Evolutionary conservation across 1,140 invertebrate species (phyloP).

Genomic region (Eupeodes corollae): DNA sequence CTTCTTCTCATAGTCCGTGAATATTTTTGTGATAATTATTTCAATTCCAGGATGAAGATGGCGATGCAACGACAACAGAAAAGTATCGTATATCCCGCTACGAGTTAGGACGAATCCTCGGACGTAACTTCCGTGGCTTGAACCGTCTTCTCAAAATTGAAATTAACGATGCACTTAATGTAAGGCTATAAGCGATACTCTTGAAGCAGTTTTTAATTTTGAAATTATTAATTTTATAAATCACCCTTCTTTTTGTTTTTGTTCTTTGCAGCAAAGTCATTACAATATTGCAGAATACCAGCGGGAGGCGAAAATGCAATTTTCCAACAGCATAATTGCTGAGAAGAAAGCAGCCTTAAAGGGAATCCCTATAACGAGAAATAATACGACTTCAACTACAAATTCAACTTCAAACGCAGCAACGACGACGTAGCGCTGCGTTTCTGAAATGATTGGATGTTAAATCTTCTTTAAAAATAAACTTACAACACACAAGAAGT

Average conservation of each 20-base stretch:
- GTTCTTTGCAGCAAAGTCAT: constrained; percentile 18
- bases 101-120: constrained; percentile 30
- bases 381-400: too few species aligned
- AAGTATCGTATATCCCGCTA: constrained; percentile 29
- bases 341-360: constrained; percentile 19
- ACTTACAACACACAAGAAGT: too few species aligned
- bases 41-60: constrained; percentile 8
- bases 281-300: constrained; percentile 29
- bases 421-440: too few species aligned
- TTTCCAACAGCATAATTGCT: constrained; percentile 28
- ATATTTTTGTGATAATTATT: neutral
- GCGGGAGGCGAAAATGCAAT: constrained; percentile 24
- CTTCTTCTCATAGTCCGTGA: neutral
- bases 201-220: neutral
- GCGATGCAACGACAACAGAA: constrained; percentile 23
- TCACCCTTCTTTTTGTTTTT: neutral
- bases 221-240: neutral
- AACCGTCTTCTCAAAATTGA: constrained; percentile 27
- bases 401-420: too few species aligned
- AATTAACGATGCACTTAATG: constrained; percentile 27
- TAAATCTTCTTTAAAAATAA: too few species aligned
- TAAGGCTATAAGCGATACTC: neutral
- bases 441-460: too few species aligned
- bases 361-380: constrained; percentile 5
- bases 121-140: constrained; percentile 30